Evolutionary conservation across 2,888 invertebrate species (phyloP), one percentile per base, ranked within the genome.

Genomic region (Agrochola lychnidis): DNA sequence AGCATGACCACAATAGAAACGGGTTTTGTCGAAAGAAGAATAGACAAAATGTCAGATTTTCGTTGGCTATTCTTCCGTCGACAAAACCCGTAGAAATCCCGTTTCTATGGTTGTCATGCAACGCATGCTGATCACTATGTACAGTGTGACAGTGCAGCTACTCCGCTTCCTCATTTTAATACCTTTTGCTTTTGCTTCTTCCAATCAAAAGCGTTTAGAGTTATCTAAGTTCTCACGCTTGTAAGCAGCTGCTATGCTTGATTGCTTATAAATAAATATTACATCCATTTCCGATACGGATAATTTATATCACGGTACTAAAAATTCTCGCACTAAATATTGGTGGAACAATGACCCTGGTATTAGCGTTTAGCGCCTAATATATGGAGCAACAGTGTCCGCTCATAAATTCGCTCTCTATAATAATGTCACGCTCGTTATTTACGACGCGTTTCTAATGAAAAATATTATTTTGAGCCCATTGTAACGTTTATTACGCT

Each of bases 391-490:
- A 51, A 63, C 73, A 74, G 61, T 74, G 63, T 69, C 73, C 82
- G 78, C 73, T 62, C 78, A 86, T 87, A 87, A 89, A 87, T 87
- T 87, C 66, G 36, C 78, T 78, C 75, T 78, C 86, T 87, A 87
- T 81, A 87, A 87, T 87, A 87, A 87, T 84, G 89, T 89, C 88
- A 69, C 75, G 63, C 73, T 56, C 63, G 76, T 80, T 89, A 87
- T 87, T 87, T 87, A 89, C 77, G 87, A 80, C 77, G 70, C 56
- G 66, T 80, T 79, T 74, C 81, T 87, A 87, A 87, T 88, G 88
- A 87, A 87, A 87, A 88, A 87, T 88, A 87, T 87, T 85, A 87
- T 78, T 87, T 88, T 79, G 70, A 78, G 69, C 76, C 77, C 69
- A 83, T 79, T 78, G 76, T 79, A 71, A 77, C 76, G 78, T 88